Conservation (phyloP, 2,113 vertebrate species). For the Pan troglodytes region NHGRI_mPanTro3-v2.1_pri NC_072408.2:125495501-125496000, state of each 20-base stretch:
- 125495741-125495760: background rate
- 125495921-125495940: no score
- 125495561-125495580: background rate
- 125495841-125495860: background rate
- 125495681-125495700: background rate
- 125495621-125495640: background rate
- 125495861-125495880: background rate
- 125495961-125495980: background rate
- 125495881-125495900: no score
- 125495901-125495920: background rate
- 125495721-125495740: background rate
- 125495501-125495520: background rate
- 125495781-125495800: background rate
- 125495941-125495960: background rate
- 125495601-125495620: background rate
- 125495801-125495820: background rate
- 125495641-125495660: background rate
- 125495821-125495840: background rate
- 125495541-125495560: background rate
- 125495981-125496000: background rate
- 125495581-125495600: background rate
- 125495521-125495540: background rate
- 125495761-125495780: background rate
- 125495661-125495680: background rate
- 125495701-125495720: background rate